These are phyloP conservation scores for Micromussa lordhowensis DNA, from an alignment of 92 coral and sea anemone genomes.

Conservation along the genomic window DNA sequence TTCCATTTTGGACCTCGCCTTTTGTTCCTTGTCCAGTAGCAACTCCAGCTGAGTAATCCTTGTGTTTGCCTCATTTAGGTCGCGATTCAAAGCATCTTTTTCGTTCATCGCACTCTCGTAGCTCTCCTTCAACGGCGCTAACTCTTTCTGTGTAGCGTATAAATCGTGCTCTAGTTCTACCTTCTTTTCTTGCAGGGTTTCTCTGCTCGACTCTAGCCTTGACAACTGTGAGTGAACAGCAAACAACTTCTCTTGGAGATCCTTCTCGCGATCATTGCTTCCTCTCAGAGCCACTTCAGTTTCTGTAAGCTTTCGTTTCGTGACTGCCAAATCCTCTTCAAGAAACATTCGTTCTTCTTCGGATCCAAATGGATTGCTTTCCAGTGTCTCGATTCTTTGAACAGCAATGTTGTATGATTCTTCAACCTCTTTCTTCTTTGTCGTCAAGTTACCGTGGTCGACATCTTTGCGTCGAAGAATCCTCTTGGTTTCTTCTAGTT, in stretches of 20 bases:
- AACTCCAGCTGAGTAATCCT: conserved; percentile 69
- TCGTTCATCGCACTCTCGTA: conserved; percentile 76
- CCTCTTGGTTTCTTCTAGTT: conserved; percentile 73
- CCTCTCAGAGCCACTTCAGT: conserved; percentile 70
- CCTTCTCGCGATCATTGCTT: conserved; percentile 79
- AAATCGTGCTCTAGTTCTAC: conserved; percentile 83
- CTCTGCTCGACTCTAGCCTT: conserved; percentile 81
- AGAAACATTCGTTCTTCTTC: conserved; percentile 70
- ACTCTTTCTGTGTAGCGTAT: conserved; percentile 76
- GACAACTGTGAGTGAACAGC: conserved; percentile 75
- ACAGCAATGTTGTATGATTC: conserved; percentile 44
- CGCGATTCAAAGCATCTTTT: conserved; percentile 63
- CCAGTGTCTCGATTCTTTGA: conserved; percentile 66
- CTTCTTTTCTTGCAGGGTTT: conserved; percentile 82
- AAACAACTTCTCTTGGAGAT: conserved; percentile 73
- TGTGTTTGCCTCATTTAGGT: conserved; percentile 72
- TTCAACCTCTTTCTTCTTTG: conserved; percentile 65
- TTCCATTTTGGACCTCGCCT: conserved; percentile 70
- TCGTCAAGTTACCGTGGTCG: conserved; percentile 52
- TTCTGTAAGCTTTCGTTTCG: conserved; percentile 72
- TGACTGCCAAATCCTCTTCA: conserved; percentile 78
- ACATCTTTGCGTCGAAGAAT: conserved; percentile 70
- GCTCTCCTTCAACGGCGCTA: conserved; percentile 75
- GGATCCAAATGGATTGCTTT: conserved; percentile 69
- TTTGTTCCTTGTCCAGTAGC: conserved; percentile 69